A percentile compares a stretch with the other conserved stretches of the same genome.
These are phyloP conservation scores for Leptodactylus fuscus DNA, from an alignment of 2,113 vertebrate genomes.

Conservation along the genomic window DNA sequence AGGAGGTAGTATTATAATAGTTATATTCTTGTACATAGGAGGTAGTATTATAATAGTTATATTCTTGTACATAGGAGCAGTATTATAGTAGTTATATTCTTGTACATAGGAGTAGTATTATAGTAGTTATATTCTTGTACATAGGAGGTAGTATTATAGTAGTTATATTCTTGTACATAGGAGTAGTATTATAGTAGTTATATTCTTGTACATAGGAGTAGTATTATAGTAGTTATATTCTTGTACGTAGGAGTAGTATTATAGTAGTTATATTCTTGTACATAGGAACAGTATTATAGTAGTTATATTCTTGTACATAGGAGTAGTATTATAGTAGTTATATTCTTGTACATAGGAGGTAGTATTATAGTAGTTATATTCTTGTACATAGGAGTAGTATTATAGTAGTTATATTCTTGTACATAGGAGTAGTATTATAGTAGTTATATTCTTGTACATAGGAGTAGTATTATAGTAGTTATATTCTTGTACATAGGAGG, in stretches of 20 bases:
- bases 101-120: background rate
- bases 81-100: background rate
- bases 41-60: too few species aligned
- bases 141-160: constrained; percentile 5
- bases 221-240: too few species aligned
- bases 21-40: background rate
- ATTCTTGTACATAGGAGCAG: background rate
- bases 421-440: background rate
- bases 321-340: constrained; percentile 11
- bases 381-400: background rate
- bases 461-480: constrained; percentile 6
- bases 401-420: constrained; percentile 5
- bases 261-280: too few species aligned
- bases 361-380: constrained; percentile 12
- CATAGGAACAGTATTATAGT: background rate
- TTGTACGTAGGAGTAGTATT: too few species aligned
- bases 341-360: background rate
- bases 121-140: too few species aligned
- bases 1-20: constrained; percentile 1
- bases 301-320: background rate
- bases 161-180: background rate
- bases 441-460: background rate
- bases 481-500: background rate
- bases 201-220: too few species aligned
- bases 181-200: too few species aligned